Evolutionary conservation across 2,888 invertebrate genomes (phyloP).

Genomic region (Halocaridina rubra): DNA sequence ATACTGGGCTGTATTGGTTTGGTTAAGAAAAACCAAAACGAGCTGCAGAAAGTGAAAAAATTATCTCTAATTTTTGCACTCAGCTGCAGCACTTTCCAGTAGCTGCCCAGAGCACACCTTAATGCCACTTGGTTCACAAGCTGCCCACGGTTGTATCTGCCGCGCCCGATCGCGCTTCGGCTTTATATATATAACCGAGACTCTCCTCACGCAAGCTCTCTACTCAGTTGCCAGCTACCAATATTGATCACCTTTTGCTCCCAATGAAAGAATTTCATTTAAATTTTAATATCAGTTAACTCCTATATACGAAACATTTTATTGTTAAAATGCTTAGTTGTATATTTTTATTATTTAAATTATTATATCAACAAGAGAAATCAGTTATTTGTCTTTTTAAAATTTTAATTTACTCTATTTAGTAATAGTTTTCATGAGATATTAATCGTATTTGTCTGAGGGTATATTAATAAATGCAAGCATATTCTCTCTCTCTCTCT

Average conservation of each 20-base stretch:
- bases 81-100: constrained; percentile 33
- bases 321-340: no score
- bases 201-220: neutral
- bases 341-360: no score
- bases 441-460: neutral
- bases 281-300: no score
- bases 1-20: neutral
- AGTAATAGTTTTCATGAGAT: neutral
- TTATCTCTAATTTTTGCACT: neutral
- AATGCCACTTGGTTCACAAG: neutral
- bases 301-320: no score
- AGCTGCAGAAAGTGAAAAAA: neutral
- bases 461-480: neutral
- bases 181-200: neutral
- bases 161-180: neutral
- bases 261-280: neutral
- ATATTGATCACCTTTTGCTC: neutral
- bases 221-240: constrained; percentile 7
- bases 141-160: constrained; percentile 42
- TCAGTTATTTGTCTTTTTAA: neutral
- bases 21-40: neutral
- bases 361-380: no score
- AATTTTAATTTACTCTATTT: neutral
- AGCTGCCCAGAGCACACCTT: constrained; percentile 42
- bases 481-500: neutral